Base-by-base conservation (phyloP, 1,140 invertebrate genomes). In the Pantala flavescens region DNA sequence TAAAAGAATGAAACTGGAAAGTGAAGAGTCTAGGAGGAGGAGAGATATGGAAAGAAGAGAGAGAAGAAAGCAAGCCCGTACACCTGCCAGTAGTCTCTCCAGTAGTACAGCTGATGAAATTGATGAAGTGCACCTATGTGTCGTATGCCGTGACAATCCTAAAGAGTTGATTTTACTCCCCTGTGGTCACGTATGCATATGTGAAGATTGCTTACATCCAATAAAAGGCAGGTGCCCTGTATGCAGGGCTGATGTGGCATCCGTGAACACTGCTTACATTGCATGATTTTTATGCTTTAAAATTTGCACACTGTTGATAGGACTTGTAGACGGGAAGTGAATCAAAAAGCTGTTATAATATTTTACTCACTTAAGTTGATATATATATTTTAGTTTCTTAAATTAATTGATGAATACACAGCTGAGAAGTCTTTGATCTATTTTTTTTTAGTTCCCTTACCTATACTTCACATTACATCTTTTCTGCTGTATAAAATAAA, bases 181-280 rank as follows among this genome's bases (percentile, higher is more conserved):
- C 0, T 94, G 93, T 81, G 93, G 93, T 0, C 93, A 94, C 81
- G 91, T 94, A 0, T 93, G 90, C 77, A 81, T 93, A 43, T 94
- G 92, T 79, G 91, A 93, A 83, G 91, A 94, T 81, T 94, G 93
- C 80, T 87, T 90, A 1, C 86, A 88, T 73, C 86, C 88, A 78
- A 91, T 93, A 73, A 83, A 81, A 19, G 82, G 85, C 72, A 81
- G 81, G 55, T 94, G 93, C 80, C 93, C 93, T 7, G 84, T 93
- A 43, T 94, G 92, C 80, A 84, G 91, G 75, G 82, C 86, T 74
- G 77, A 79, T 23, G 91, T 93, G 77, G 82, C 83, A 21, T 86
- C 19, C 23, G 28, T 72, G 12, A 72, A 21, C 12, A 21, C n/a
- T 19, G 49, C 49, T 5, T 63, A 63, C n/a, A 63, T 63, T 21